Base-by-base conservation (phyloP, 2,888 invertebrate species). In the Drosophila austrosaltans region DNA sequence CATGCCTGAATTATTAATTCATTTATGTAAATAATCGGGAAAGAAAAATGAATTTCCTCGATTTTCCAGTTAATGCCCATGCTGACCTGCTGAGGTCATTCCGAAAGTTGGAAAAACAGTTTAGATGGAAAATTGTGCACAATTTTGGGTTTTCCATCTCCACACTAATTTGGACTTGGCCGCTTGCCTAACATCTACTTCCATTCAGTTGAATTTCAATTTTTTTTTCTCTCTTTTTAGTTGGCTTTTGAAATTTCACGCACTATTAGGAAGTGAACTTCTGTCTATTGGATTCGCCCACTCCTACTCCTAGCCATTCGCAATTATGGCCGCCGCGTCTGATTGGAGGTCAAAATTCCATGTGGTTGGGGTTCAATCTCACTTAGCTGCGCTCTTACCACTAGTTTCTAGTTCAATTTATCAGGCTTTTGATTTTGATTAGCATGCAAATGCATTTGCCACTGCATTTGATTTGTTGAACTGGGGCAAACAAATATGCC, bases 341-440 rank as follows among this genome's bases (percentile, higher is more conserved):
- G 56, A 56, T 36, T 56, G 36, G 36, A 56, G 56, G 36, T 36
- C 48, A 48, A 25, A 48, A 25, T 25, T 22, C 3, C 12, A 12
- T 25, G 48, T 48, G 22, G 12, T 48, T 48, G n/a, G 7, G 10
- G 48, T 20, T 48, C 48, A 48, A 48, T 48, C 48, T 48, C 25
- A 36, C 56, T 36, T 36, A 30, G 5, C 1, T 12, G 12, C 10
- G 8, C 60, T 5, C 28, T 44, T 60, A 16, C 6, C 12, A 36
- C 36, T 10, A n/a, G 16, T 48, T 61, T 61, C 60, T 20, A 48
- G 44, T 61, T 61, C 20, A 16, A 60, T 60, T 60, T 10, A 44
- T 60, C 39, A 60, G 20, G 10, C 28, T 44, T 44, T 30, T 60
- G 20, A 32, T 20, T 56, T 44, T 30, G 42, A 60, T 48, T 48